phyloP scores from a whole-genome alignment of 2,888 invertebrate genomes.

The Nymphalis urticae region DNA sequence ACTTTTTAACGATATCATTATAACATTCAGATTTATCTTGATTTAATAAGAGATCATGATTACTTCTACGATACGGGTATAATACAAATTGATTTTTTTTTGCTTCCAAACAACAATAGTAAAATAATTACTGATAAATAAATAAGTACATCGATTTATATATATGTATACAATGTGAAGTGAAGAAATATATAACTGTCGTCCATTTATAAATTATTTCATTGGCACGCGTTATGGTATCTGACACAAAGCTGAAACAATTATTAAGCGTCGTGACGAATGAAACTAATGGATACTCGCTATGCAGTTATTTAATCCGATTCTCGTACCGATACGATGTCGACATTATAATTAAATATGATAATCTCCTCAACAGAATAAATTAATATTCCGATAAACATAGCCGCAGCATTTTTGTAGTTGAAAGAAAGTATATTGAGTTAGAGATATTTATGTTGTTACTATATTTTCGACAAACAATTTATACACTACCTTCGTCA shows the following conservation, averaged over 20 bases:
- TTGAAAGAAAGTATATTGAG: too few species aligned
- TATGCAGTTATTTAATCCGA: constrained; percentile 18
- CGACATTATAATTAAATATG: constrained; percentile 27
- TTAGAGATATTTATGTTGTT: too few species aligned
- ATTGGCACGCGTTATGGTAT: background rate
- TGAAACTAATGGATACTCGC: background rate
- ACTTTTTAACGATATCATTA: constrained; percentile 8
- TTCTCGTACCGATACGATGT: constrained; percentile 8
- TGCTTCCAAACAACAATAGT: background rate
- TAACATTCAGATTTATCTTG: background rate
- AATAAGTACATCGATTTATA: too few species aligned
- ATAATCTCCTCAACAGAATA: constrained; percentile 11
- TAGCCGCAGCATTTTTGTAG: too few species aligned
- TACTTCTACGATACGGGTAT: background rate
- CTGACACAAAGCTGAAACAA: constrained; percentile 11
- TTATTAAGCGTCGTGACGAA: constrained; percentile 20
- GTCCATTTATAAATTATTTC: too few species aligned
- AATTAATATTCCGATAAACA: constrained; percentile 1
- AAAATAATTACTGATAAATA: too few species aligned
- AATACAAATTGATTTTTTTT: background rate
- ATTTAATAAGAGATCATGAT: constrained; percentile 1
- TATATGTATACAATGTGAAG: too few species aligned
- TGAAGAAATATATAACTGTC: too few species aligned
- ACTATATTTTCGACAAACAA: too few species aligned
- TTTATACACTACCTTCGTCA: too few species aligned